phyloP scores from a whole-genome alignment of 2,797 vertebrate genomes.

The Malacoraja senta region DNA sequence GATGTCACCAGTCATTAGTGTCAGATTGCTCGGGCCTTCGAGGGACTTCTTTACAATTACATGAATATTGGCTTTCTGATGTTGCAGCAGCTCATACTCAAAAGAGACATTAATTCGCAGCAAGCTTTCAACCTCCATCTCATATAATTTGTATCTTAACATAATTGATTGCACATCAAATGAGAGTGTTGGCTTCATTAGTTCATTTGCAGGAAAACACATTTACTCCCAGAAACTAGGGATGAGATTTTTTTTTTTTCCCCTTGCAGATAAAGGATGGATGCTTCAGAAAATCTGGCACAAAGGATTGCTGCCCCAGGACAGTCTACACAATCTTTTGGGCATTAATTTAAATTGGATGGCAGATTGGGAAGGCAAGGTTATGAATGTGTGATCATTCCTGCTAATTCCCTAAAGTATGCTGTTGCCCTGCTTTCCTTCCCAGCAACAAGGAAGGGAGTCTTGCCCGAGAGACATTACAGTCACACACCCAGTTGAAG shows the following conservation, averaged over 20 bases:
- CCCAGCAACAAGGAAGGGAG: not conserved
- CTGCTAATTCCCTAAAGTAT: not conserved
- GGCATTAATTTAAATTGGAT: not conserved
- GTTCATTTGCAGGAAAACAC: not conserved
- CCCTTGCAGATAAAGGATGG: too few relatives aligned
- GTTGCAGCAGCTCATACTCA: not conserved
- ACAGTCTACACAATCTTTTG: not conserved
- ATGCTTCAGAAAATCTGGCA: not conserved
- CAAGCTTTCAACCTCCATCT: not conserved
- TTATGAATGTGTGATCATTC: not conserved
- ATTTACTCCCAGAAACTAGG: not conserved
- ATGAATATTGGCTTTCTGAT: slow-evolving; percentile 1
- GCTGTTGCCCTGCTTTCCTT: not conserved
- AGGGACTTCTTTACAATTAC: not conserved
- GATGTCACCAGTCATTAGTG: slow-evolving; percentile 15
- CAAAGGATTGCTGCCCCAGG: not conserved
- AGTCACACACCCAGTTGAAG: too few relatives aligned
- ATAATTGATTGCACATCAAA: slow-evolving; percentile 6
- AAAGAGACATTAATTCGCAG: slow-evolving; percentile 7
- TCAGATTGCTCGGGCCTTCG: not conserved
- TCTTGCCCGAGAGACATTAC: not conserved
- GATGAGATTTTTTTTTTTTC: not conserved
- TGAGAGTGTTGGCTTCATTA: not conserved
- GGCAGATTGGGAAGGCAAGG: not conserved
- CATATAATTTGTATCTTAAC: slow-evolving; percentile 7